Evolutionary conservation across 2,797 vertebrate species (phyloP), one percentile per base, ranked within the genome.

Genomic region (Tapirus indicus): DNA sequence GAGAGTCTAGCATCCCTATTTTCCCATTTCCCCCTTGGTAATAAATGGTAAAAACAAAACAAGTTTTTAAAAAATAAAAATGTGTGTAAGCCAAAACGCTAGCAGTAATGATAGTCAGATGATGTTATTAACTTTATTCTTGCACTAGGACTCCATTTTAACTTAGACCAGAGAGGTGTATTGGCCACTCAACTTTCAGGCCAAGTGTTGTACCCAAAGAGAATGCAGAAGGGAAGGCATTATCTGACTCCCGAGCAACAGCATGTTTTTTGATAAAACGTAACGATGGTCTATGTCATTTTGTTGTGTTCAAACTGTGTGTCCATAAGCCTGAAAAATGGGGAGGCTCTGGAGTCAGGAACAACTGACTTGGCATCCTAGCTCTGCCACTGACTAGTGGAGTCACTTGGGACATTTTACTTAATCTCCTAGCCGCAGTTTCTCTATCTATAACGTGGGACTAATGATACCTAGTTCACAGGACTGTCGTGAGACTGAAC

Each of bases 11-110:
- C 20, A 41, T 83, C 41, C 4, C 10, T 41, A n/a, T 66, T 77
- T 4, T 77, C 35, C 52, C 25, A 80, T 41, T 64, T 84, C 35
- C 49, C 21, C 62, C 68, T 64, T 68, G 52, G 27, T 77, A 35
- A 44, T 54, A 75, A 95, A 75, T 82, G 32, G 9, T 92, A 64
- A 64, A 80, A 96, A 56, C 13, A 90, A 93, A 72, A 64, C 9
- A 64, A 62, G 68, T 7, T 58, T 91, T 95, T 47, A 14, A 44
- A 62, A 88, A 88, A 80, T 11, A 23, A 94, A 91, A 87, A 49
- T 64, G 17, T 35, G 0, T 35, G 4, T 49, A 11, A 88, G 27
- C 35, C 77, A 77, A 85, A 80, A 68, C 56, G 32, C 75, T 44
- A 41, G 47, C 2, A 54, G 2, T 60, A 27, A 20, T 85, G 29